A percentile compares a stretch with the other conserved stretches of the same genome.
Conservation (phyloP, 2,113 vertebrate genomes). For the Sinosuthora webbiana region DNA sequence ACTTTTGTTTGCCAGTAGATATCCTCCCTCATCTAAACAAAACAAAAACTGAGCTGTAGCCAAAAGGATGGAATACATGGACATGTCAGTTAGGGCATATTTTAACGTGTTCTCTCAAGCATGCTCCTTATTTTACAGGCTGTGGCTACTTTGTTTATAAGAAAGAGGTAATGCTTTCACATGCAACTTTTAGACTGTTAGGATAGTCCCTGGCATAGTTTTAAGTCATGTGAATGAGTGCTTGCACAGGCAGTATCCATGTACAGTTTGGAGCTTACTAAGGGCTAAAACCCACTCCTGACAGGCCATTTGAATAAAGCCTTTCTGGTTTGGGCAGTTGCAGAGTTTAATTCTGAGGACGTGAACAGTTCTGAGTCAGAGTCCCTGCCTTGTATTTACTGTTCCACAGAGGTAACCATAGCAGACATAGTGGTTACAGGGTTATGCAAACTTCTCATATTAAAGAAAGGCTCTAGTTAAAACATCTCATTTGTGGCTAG, state of each 20-base stretch:
- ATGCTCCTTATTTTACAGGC: neutral
- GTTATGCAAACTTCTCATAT: constrained; percentile 2
- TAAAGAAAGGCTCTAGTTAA: neutral
- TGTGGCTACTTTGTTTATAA: neutral
- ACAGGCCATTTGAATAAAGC: neutral
- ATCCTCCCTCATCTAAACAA: neutral
- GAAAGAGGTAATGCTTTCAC: neutral
- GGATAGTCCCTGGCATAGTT: neutral
- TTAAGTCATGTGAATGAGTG: neutral
- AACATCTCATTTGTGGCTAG: neutral
- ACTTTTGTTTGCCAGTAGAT: neutral
- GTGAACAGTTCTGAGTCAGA: neutral
- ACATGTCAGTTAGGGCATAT: neutral
- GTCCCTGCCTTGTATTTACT: neutral
- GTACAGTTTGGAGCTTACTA: neutral
- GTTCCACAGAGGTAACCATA: neutral
- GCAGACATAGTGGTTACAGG: neutral
- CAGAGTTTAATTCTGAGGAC: neutral
- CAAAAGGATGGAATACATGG: neutral
- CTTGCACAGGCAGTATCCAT: neutral
- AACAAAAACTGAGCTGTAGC: neutral
- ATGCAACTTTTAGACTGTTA: neutral
- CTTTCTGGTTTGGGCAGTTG: neutral
- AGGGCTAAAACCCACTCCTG: neutral
- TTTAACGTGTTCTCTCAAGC: neutral